A percentile compares a stretch with the other conserved stretches of the same genome.
Conservation (phyloP, 2,797 vertebrate species). For the Anniella stebbinsi region DNA sequence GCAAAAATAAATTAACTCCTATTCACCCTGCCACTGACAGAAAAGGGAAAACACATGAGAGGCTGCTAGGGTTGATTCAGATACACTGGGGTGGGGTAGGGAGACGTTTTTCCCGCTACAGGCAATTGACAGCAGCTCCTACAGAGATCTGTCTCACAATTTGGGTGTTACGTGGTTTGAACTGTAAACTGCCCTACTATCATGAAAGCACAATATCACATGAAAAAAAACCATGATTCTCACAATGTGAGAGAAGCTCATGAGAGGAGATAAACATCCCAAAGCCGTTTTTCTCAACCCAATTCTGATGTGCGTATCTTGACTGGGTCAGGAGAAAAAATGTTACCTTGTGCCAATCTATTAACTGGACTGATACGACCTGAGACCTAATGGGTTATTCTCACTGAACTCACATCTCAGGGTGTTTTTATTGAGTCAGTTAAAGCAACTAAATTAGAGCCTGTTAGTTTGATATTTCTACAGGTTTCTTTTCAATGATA, state of each 20-base stretch:
- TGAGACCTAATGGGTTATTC: background rate
- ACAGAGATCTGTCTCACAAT: background rate
- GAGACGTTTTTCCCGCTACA: background rate
- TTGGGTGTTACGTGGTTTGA: background rate
- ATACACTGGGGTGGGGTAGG: background rate
- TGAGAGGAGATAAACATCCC: too few relatives aligned
- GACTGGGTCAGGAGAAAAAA: background rate
- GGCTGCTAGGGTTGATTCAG: background rate
- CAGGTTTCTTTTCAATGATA: background rate
- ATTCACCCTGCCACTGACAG: background rate
- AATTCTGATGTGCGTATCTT: too few relatives aligned
- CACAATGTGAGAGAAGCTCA: too few relatives aligned
- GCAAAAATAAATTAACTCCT: background rate
- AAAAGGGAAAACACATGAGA: background rate
- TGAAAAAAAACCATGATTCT: too few relatives aligned
- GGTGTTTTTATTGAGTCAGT: background rate
- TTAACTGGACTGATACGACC: background rate
- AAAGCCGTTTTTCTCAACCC: too few relatives aligned
- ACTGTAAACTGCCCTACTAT: background rate
- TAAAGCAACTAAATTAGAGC: background rate
- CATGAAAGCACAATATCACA: too few relatives aligned
- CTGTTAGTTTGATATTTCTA: background rate
- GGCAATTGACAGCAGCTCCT: background rate
- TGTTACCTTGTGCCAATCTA: background rate
- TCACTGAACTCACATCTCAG: background rate